These are phyloP conservation scores for Poicephalus meyeri DNA, from an alignment of 2,113 vertebrate species.

Conservation along the genomic window DNA sequence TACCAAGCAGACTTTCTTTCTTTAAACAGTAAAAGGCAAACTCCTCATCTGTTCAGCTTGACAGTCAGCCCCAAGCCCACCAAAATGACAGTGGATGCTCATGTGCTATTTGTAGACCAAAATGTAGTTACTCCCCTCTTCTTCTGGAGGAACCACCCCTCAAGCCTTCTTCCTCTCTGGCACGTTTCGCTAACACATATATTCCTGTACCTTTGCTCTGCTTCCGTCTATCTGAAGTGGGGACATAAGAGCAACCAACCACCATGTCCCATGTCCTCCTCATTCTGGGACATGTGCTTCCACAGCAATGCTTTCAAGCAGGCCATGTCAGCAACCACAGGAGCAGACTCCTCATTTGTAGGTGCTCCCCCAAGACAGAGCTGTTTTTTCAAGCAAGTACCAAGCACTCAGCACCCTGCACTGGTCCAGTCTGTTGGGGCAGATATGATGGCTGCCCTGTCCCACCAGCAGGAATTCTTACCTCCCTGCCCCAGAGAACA, in stretches of 20 bases:
- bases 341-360: neutral
- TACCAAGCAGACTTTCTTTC: neutral
- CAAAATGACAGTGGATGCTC: neutral
- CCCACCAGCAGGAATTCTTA: neutral
- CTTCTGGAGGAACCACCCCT: neutral
- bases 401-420: neutral
- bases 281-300: neutral
- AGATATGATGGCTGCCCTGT: neutral
- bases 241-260: neutral
- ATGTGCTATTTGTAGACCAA: neutral
- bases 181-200: neutral
- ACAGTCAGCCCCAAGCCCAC: neutral
- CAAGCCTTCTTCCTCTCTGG: neutral
- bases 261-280: neutral
- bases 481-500: accelerated
- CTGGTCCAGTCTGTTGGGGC: neutral
- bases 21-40: neutral
- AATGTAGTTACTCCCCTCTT: neutral
- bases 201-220: neutral
- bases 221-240: neutral
- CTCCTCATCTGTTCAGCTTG: neutral
- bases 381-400: neutral
- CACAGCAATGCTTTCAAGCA: neutral
- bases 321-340: neutral
- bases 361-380: accelerated